Conservation (phyloP, 2,113 vertebrate genomes). For the Laterallus jamaicensis region DNA sequence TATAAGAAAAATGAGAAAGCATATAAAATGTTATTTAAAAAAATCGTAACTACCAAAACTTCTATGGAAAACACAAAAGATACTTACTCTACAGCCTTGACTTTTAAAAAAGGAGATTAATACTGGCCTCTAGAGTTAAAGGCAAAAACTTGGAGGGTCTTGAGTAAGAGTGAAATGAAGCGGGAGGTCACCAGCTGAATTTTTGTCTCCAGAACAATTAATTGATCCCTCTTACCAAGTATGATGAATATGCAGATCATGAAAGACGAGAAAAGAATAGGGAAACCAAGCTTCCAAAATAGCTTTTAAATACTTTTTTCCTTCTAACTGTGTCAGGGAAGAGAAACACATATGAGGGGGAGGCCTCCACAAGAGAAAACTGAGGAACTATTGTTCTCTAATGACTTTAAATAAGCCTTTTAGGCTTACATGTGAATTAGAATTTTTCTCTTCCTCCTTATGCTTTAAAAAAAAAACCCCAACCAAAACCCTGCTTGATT, state of each 20-base stretch:
- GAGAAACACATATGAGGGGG: slow-evolving; percentile 43
- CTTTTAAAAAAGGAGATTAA: not conserved
- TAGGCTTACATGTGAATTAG: slow-evolving; percentile 26
- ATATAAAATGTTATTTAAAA: not conserved
- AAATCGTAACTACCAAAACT: not conserved
- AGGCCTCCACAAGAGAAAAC: slow-evolving; percentile 52
- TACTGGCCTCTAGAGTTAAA: not conserved
- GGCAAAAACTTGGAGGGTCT: not conserved
- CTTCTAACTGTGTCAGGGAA: slow-evolving; percentile 23
- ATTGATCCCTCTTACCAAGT: not conserved
- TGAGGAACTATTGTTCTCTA: slow-evolving; percentile 64
- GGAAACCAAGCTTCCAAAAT: slow-evolving; percentile 44
- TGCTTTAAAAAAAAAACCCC: not conserved
- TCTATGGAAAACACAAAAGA: not conserved
- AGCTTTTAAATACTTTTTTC: slow-evolving; percentile 30
- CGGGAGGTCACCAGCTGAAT: not conserved
- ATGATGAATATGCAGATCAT: not conserved
- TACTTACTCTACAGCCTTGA: not conserved
- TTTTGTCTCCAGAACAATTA: not conserved
- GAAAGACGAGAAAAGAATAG: slow-evolving; percentile 23
- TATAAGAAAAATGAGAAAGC: not conserved
- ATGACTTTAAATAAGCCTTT: slow-evolving; percentile 70
- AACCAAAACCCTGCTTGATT: not conserved
- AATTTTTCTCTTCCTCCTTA: slow-evolving; percentile 27
- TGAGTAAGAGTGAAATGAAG: not conserved